These are phyloP conservation scores for Drosophila equinoxialis DNA, from an alignment of 1,140 invertebrate species.

Conservation along the genomic window DNA sequence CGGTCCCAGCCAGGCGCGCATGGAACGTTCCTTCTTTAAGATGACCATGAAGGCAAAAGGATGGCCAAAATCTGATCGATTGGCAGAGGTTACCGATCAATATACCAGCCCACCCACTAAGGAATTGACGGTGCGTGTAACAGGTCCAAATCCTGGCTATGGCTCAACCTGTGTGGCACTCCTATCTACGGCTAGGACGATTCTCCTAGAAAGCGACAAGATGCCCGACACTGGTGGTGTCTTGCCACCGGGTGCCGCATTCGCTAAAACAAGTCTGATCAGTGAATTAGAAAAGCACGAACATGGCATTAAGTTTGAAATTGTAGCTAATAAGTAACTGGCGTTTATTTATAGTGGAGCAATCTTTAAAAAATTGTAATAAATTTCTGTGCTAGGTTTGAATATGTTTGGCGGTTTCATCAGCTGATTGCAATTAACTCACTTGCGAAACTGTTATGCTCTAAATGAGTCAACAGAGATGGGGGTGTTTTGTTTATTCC, in stretches of 20 bases:
- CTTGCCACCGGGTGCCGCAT: slow-evolving; percentile 81
- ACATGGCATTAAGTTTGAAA: slow-evolving; percentile 81
- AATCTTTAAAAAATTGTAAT: neutral
- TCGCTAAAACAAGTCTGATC: slow-evolving; percentile 75
- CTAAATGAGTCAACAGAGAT: too few species aligned
- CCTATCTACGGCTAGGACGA: slow-evolving; percentile 88
- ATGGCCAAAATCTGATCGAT: slow-evolving; percentile 88
- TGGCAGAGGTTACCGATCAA: slow-evolving; percentile 86
- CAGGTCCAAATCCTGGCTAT: slow-evolving; percentile 91
- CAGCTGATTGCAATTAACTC: too few species aligned
- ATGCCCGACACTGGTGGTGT: slow-evolving; percentile 87
- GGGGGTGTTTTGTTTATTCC: too few species aligned
- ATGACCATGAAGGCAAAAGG: slow-evolving; percentile 90
- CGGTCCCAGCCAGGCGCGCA: slow-evolving; percentile 86
- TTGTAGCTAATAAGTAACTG: slow-evolving; percentile 69
- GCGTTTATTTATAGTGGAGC: neutral
- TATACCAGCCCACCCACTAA: slow-evolving; percentile 87
- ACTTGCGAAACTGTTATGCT: too few species aligned
- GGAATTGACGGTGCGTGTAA: slow-evolving; percentile 86
- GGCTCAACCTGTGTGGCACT: slow-evolving; percentile 90
- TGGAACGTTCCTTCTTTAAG: slow-evolving; percentile 87
- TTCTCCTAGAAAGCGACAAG: slow-evolving; percentile 90
- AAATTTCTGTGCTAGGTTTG: neutral
- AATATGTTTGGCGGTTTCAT: too few species aligned
- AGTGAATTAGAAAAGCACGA: slow-evolving; percentile 78